Conservation (phyloP, 2,113 vertebrate genomes). For the Salvelinus alpinus region DNA sequence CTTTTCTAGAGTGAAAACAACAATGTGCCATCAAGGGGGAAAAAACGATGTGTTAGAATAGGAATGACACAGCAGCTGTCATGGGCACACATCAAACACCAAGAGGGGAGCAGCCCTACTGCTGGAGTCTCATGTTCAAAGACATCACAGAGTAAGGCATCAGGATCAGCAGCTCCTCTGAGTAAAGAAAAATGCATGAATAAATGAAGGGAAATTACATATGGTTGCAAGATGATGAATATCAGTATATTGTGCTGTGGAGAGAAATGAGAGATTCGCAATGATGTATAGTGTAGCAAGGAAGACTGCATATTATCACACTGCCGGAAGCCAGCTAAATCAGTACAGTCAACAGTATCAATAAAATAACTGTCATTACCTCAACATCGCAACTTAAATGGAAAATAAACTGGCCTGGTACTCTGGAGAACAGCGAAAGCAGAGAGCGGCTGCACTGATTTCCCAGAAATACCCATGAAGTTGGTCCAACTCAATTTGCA, state of each 20-base stretch:
- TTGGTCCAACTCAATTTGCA: background rate
- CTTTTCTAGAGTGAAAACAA: constrained; percentile 55
- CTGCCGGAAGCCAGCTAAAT: background rate
- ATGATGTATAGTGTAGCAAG: background rate
- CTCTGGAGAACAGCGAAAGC: background rate
- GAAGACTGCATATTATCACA: background rate
- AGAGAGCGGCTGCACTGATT: background rate
- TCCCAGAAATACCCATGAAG: background rate
- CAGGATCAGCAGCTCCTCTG: background rate
- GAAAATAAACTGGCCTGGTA: background rate
- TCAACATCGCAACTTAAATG: background rate
- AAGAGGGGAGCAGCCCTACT: background rate
- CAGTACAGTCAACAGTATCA: background rate
- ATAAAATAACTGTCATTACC: constrained; percentile 1
- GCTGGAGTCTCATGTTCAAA: background rate
- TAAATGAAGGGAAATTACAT: background rate
- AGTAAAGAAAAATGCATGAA: constrained; percentile 6
- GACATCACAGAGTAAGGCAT: constrained; percentile 7
- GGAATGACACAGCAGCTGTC: background rate
- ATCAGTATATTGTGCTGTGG: background rate
- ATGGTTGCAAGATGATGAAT: constrained; percentile 1
- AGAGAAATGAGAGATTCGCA: constrained; percentile 2
- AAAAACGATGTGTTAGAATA: background rate
- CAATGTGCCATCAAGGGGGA: constrained; percentile 21
- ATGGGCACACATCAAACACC: constrained; percentile 7